phyloP scores from a whole-genome alignment of 2,888 invertebrate genomes.

The Ophion ellenae region DNA sequence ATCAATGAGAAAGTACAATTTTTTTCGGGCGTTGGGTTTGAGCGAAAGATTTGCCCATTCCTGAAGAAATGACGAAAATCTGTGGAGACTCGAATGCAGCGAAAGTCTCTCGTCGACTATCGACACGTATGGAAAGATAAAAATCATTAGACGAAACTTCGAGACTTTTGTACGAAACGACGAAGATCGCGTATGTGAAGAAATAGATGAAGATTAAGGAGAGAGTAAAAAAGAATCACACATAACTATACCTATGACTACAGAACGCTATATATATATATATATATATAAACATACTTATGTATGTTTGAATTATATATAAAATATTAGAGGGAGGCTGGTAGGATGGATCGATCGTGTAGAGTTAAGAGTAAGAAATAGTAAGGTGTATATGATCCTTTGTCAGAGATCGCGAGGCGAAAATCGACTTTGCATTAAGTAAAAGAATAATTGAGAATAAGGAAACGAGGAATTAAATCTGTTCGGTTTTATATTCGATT shows the following conservation, averaged over 20 bases:
- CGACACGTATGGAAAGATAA: neutral
- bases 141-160: constrained; percentile 24
- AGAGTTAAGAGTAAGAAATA: constrained; percentile 69
- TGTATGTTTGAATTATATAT: constrained; percentile 5
- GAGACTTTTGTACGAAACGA: constrained; percentile 21
- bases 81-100: constrained; percentile 47
- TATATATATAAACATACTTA: constrained; percentile 14
- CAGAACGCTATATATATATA: constrained; percentile 54
- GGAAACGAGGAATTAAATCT: constrained; percentile 7
- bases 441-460: constrained; percentile 2
- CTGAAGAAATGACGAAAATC: constrained; percentile 25
- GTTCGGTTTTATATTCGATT: constrained; percentile 27
- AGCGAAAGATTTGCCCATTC: neutral
- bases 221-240: constrained; percentile 51
- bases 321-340: constrained; percentile 32
- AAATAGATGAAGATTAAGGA: constrained; percentile 18
- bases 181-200: constrained; percentile 15
- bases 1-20: neutral
- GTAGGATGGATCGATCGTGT: constrained; percentile 51
- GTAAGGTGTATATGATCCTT: constrained; percentile 76
- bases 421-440: constrained; percentile 55
- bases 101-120: constrained; percentile 42
- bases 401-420: constrained; percentile 70
- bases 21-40: neutral
- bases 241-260: constrained; percentile 72